Conservation (phyloP, 2,797 vertebrate genomes). For the Chiroxiphia lanceolata region DNA sequence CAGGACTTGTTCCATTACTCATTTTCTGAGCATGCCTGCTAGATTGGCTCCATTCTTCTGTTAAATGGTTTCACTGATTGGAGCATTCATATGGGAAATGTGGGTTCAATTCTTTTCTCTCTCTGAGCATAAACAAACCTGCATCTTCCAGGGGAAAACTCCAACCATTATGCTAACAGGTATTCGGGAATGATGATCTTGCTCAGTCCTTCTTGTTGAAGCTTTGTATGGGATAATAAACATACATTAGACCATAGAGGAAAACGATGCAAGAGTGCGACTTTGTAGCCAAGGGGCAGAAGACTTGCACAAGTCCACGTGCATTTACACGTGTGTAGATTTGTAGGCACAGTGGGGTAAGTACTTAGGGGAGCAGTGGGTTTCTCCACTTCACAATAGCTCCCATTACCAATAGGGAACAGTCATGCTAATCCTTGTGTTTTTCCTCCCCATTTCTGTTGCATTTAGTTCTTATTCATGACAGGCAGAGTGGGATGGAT, state of each 20-base stretch:
- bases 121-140: conserved; percentile 34
- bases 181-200: neutral
- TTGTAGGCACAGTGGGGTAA: neutral
- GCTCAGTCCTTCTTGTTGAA: conserved; percentile 9
- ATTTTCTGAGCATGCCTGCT: neutral
- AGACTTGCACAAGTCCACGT: neutral
- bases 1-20: neutral
- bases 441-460: neutral
- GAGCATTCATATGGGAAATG: conserved; percentile 54
- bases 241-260: neutral
- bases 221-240: conserved; percentile 57
- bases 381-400: neutral
- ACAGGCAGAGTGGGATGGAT: neutral
- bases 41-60: conserved; percentile 61
- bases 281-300: neutral
- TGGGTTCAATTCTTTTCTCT: conserved; percentile 51
- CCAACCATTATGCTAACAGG: conserved; percentile 43
- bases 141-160: conserved; percentile 19
- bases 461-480: fast-evolving
- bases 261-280: neutral
- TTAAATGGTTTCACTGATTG: conserved; percentile 47
- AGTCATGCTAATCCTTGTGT: neutral
- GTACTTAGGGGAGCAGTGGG: neutral
- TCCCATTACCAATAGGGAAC: neutral
- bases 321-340: neutral